phyloP scores from a whole-genome alignment of 2,888 invertebrate genomes.

The Epistrophella euchroma region DNA sequence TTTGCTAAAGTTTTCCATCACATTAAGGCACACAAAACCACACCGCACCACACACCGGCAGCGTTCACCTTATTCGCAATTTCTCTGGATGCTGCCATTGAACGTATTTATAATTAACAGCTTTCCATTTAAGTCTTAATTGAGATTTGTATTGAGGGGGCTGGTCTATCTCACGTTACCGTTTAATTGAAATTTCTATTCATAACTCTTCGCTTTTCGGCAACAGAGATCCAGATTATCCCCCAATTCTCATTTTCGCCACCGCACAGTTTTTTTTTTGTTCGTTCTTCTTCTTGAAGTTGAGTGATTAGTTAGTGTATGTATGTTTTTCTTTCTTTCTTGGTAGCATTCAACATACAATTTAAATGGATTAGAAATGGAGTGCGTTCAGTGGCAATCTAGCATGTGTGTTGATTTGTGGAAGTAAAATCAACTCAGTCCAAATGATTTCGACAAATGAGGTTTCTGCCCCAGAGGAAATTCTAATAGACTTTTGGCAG shows the following conservation, averaged over 20 bases:
- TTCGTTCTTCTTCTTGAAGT: not conserved
- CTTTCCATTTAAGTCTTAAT: slow-evolving; percentile 59
- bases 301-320: not conserved
- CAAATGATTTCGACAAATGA: slow-evolving; percentile 54
- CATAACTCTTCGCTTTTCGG: slow-evolving; percentile 44
- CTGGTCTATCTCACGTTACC: slow-evolving; percentile 39
- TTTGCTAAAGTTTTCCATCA: slow-evolving; percentile 61
- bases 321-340: not conserved
- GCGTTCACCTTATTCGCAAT: not conserved
- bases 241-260: not conserved
- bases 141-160: slow-evolving; percentile 13
- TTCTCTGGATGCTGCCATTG: slow-evolving; percentile 31
- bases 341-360: slow-evolving; percentile 43
- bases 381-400: slow-evolving; percentile 30
- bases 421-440: slow-evolving; percentile 32
- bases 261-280: not conserved
- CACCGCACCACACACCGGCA: slow-evolving; percentile 2
- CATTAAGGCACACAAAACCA: slow-evolving; percentile 39
- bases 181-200: slow-evolving; percentile 67
- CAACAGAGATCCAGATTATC: not conserved
- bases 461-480: slow-evolving; percentile 54
- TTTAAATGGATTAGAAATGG: slow-evolving; percentile 56
- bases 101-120: slow-evolving; percentile 71
- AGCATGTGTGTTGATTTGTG: slow-evolving; percentile 37
- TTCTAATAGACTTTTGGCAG: slow-evolving; percentile 48